Evolutionary conservation across 2,888 invertebrate species (phyloP), one percentile per base, ranked within the genome.

Genomic region (Campopleginae sp.): DNA sequence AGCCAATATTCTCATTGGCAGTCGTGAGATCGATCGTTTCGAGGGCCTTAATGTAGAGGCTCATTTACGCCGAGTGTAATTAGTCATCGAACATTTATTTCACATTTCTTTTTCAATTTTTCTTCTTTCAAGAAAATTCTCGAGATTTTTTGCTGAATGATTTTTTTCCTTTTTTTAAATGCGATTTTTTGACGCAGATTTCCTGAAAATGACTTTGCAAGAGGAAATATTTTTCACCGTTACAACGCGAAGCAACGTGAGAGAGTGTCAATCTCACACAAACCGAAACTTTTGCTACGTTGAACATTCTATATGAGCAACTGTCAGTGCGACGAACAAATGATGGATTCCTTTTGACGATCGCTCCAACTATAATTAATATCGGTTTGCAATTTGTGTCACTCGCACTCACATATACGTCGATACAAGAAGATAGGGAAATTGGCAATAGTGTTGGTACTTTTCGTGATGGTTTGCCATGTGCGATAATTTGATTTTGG

Each of bases 341-440:
- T 82, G 44, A 54, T 44, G 10, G 70, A 71, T 88, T 87, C 90
- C 89, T 89, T 89, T 89, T 90, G 88, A 86, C 86, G 84, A 44
- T 44, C 75, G 86, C 87, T 90, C 89, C 91, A 92, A 92, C 91
- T 91, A 70, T 75, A 85, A 92, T 92, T 92, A 93, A 93, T 92
- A 92, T 89, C 87, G 88, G 88, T 89, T 89, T 88, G 87, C 87
- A 87, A 81, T 78, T 81, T 74, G 63, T 70, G 72, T 68, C 66
- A 48, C 70, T 54, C 48, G 42, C 31, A 31, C 51, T 48, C 71
- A 61, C 61, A 27, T 38, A 48, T 63, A 58, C 27, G 63, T 31
- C 12, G 46, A 42, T 72, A 68, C 31, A 19, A 58, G 23, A 33
- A 58, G 42, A 19, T 17, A 70, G 19, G n/a, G 23, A 66, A 79